These are phyloP conservation scores for Tetropium fuscum DNA, from an alignment of 2,888 invertebrate genomes.

Conservation along the genomic window DNA sequence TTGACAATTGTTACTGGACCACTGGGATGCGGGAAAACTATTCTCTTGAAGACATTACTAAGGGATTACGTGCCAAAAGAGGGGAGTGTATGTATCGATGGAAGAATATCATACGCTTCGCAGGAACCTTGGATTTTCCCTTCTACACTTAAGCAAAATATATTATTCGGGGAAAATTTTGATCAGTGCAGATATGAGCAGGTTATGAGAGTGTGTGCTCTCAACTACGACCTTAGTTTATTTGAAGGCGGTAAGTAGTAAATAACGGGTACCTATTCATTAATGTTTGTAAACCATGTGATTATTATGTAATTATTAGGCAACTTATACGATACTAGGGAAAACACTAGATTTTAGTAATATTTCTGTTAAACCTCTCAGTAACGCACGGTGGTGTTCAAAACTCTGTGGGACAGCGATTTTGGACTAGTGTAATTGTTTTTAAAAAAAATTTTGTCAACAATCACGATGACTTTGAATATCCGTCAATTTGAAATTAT, in stretches of 20 bases:
- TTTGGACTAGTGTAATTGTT: too few species aligned
- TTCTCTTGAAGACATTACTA: constrained; percentile 62
- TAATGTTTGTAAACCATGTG: too few species aligned
- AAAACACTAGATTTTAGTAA: too few species aligned
- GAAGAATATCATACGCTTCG: constrained; percentile 68
- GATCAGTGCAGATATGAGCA: constrained; percentile 69
- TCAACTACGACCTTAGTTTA: constrained; percentile 69
- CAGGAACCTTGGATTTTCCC: constrained; percentile 74
- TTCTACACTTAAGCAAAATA: constrained; percentile 78
- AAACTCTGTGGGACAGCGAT: too few species aligned
- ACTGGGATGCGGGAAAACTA: constrained; percentile 74
- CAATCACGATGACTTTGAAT: too few species aligned
- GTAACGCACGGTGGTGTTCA: too few species aligned
- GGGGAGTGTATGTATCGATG: constrained; percentile 65
- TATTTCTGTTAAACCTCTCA: too few species aligned
- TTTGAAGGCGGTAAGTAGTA: constrained; percentile 30
- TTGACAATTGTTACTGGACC: constrained; percentile 72
- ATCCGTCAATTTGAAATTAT: too few species aligned
- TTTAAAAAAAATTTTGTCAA: too few species aligned
- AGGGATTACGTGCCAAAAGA: constrained; percentile 52
- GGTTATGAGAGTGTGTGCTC: constrained; percentile 73
- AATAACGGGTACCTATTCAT: too few species aligned
- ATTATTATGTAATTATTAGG: too few species aligned
- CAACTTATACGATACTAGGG: too few species aligned
- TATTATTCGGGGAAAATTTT: constrained; percentile 76